These are phyloP conservation scores for Macaca fascicularis DNA, from an alignment of 2,113 vertebrate species.

Conservation along the genomic window T2T-MFA8v1.1 NC_088388.1:114904001-114904500, in stretches of 20 bases:
- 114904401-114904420: not conserved
- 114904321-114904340: not conserved
- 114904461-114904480: not conserved
- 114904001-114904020: not conserved
- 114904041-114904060: slow-evolving; percentile 15
- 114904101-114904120: not conserved
- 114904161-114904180: slow-evolving; percentile 22
- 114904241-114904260: slow-evolving; percentile 33
- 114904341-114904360: not conserved
- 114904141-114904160: slow-evolving; percentile 5
- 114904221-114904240: slow-evolving; percentile 16
- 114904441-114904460: not conserved
- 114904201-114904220: slow-evolving; percentile 50
- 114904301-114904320: not conserved
- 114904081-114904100: slow-evolving; percentile 19
- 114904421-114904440: not conserved
- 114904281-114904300: not conserved
- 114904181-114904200: slow-evolving; percentile 27
- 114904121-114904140: not conserved
- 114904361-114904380: not conserved
- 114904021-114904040: not conserved
- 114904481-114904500: not conserved
- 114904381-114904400: not conserved
- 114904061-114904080: not conserved
- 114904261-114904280: slow-evolving; percentile 1